phyloP scores from a whole-genome alignment of 2,113 vertebrate species.

The Scomber colias region DNA sequence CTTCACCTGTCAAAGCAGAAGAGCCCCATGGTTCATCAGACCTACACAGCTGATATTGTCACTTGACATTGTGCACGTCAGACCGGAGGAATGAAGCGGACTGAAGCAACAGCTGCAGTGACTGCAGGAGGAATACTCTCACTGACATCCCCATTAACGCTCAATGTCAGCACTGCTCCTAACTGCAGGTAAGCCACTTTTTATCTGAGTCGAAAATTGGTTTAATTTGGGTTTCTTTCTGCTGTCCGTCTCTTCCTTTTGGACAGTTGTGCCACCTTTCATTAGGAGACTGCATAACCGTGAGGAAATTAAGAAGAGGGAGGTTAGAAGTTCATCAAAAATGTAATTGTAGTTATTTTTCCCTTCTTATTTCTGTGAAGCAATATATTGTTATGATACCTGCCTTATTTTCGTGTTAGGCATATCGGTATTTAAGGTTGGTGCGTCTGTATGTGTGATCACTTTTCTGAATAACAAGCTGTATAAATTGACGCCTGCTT shows the following conservation, averaged over 20 bases:
- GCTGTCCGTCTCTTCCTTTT: not conserved
- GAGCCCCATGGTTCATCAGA: not conserved
- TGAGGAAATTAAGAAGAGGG: not conserved
- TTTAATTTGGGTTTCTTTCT: not conserved
- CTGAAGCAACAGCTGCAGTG: slow-evolving; percentile 56
- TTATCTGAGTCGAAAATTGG: not conserved
- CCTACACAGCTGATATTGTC: not conserved
- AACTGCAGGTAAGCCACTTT: slow-evolving; percentile 52
- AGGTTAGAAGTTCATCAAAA: slow-evolving; percentile 24
- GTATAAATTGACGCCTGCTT: not conserved
- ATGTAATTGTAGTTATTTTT: no score
- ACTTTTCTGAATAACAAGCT: not conserved
- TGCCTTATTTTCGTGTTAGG: not conserved
- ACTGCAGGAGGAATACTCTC: slow-evolving; percentile 10
- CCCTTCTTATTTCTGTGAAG: not conserved
- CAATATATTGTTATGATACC: not conserved
- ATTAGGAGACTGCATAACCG: not conserved
- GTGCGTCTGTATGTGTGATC: not conserved
- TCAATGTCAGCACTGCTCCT: not conserved
- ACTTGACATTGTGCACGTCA: slow-evolving; percentile 38
- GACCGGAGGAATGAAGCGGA: slow-evolving; percentile 41
- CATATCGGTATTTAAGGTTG: not conserved
- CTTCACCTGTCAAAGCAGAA: not conserved
- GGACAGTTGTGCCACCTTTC: not conserved
- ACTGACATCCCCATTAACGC: not conserved